Percentiles rank a stretch among this genome's conserved stretches.
Evolutionary conservation across 1,140 invertebrate genomes (phyloP).

Genomic region (Calliopsis andreniformis): DNA sequence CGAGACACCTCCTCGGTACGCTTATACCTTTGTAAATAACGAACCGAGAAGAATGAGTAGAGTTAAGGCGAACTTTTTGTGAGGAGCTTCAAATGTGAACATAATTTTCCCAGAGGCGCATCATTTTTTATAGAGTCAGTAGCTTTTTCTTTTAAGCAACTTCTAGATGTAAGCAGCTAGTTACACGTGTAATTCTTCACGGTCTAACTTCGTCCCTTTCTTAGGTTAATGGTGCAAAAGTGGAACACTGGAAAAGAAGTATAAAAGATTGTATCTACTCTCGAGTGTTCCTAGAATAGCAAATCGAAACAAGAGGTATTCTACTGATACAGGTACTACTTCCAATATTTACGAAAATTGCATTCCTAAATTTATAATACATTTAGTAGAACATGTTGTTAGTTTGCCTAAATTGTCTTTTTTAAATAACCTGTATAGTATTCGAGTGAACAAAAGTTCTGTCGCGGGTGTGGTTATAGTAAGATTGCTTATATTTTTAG

Average conservation of each 20-base stretch:
- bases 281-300: neutral
- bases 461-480: too few relatives aligned
- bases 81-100: neutral
- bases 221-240: neutral
- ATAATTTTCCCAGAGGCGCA: neutral
- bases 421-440: too few relatives aligned
- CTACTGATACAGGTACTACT: too few relatives aligned
- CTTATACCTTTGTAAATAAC: constrained; percentile 24
- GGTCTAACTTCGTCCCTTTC: neutral
- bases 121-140: constrained; percentile 18
- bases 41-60: neutral
- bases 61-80: constrained; percentile 4
- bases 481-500: too few relatives aligned
- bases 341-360: too few relatives aligned
- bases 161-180: constrained; percentile 5
- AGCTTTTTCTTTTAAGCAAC: neutral
- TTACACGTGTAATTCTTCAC: neutral
- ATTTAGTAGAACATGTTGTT: too few relatives aligned
- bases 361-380: too few relatives aligned
- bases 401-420: too few relatives aligned
- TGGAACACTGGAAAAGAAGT: neutral
- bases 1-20: too few relatives aligned
- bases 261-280: neutral
- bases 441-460: too few relatives aligned
- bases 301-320: too few relatives aligned